phyloP scores from a whole-genome alignment of 1,140 invertebrate species.

The Cheumatopsyche charites region DNA sequence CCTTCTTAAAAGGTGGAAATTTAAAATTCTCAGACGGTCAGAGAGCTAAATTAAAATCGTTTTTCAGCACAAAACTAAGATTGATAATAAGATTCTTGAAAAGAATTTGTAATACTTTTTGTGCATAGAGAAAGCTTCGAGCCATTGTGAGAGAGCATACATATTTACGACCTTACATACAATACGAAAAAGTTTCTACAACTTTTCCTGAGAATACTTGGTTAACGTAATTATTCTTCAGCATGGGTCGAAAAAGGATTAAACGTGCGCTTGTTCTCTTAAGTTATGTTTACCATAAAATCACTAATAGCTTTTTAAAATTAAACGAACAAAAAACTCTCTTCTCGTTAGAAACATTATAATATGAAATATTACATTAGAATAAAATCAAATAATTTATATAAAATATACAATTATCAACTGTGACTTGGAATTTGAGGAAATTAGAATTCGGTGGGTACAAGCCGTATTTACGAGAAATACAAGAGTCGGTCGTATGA shows the following conservation, averaged over 20 bases:
- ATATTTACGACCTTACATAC: background rate
- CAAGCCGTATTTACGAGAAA: too few relatives aligned
- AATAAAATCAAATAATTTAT: too few relatives aligned
- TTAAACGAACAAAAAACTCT: constrained; percentile 22
- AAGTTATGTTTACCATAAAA: constrained; percentile 16
- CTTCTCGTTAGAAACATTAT: background rate
- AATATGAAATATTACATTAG: background rate
- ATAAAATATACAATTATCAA: too few relatives aligned
- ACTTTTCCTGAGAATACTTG: constrained; percentile 10
- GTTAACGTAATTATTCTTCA: constrained; percentile 11
- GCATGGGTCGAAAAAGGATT: background rate
- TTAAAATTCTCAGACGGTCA: too few relatives aligned
- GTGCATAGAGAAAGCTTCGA: too few relatives aligned
- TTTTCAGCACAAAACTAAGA: too few relatives aligned
- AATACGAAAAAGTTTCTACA: background rate
- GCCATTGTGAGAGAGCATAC: too few relatives aligned
- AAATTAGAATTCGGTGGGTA: constrained; percentile 43
- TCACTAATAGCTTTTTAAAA: constrained; percentile 24
- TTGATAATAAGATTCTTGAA: too few relatives aligned
- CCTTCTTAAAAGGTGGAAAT: too few relatives aligned
- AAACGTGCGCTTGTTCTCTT: background rate
- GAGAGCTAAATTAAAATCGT: too few relatives aligned
- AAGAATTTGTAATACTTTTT: too few relatives aligned
- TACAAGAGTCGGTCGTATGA: constrained; percentile 36
- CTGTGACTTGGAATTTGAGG: constrained; percentile 37